Evolutionary conservation across 64 coral and sea anemone genomes (phyloP).

Genomic region (Dendronephthya gigantea): DNA sequence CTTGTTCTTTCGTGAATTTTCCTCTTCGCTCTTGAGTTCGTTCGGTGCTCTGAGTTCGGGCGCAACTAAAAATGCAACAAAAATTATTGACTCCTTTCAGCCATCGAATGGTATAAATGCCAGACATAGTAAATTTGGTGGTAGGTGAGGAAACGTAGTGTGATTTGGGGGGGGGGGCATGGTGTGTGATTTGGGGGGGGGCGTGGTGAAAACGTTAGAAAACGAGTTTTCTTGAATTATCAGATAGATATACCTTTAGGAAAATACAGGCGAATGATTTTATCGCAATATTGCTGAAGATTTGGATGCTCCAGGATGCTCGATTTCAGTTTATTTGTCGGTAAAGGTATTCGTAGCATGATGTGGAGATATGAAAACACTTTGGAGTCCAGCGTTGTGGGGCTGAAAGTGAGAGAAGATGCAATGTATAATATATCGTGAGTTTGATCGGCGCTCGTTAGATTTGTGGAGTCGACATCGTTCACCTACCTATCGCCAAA

Average conservation of each 20-base stretch:
- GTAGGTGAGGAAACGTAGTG: no score
- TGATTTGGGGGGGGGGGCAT: no score
- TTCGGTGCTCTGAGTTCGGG: not conserved
- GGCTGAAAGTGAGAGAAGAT: not conserved
- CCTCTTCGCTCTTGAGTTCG: not conserved
- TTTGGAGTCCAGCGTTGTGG: conserved; percentile 12
- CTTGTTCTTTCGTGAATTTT: not conserved
- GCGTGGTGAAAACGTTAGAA: no score
- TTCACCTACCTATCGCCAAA: conserved; percentile 2
- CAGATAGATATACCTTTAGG: not conserved
- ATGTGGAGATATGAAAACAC: not conserved
- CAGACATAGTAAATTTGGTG: no score
- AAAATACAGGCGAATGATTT: not conserved
- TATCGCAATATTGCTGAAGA: not conserved
- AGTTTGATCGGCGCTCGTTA: no score
- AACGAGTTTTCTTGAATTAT: no score
- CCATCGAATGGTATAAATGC: not conserved
- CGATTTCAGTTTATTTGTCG: not conserved
- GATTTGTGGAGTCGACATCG: no score
- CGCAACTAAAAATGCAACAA: not conserved
- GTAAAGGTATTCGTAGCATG: not conserved
- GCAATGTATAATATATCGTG: not conserved
- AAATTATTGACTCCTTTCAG: not conserved
- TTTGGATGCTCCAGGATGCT: not conserved
- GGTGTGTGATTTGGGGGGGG: no score